A percentile compares a stretch with the other conserved stretches of the same genome.
phyloP scores from a whole-genome alignment of 2,113 vertebrate species.

The Rhagologus leucostigma region DNA sequence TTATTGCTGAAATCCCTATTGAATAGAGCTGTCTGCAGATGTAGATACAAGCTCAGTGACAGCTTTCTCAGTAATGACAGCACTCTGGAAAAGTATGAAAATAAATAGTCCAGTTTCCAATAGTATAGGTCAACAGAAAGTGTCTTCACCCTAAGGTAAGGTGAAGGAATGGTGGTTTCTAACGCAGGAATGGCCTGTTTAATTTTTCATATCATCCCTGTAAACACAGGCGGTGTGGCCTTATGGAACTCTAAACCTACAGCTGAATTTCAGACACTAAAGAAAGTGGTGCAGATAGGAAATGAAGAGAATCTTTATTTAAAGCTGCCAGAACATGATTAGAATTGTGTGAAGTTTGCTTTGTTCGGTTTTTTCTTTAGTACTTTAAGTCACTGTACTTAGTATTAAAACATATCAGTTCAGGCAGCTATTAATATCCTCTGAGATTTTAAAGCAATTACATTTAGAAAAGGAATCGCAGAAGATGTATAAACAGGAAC shows the following conservation, averaged over 20 bases:
- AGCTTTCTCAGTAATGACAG: background rate
- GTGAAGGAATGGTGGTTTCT: background rate
- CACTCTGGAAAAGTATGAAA: background rate
- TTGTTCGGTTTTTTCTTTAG: slow-evolving; percentile 38
- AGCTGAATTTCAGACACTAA: background rate
- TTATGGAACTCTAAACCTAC: background rate
- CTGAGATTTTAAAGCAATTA: slow-evolving; percentile 73
- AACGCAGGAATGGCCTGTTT: background rate
- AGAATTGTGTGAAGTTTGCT: slow-evolving; percentile 19
- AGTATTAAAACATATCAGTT: slow-evolving; percentile 59
- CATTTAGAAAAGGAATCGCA: slow-evolving; percentile 56
- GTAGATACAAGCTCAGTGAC: background rate
- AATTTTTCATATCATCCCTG: background rate
- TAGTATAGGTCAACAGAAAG: background rate
- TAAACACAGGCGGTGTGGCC: background rate
- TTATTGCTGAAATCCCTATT: background rate
- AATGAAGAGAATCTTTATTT: background rate
- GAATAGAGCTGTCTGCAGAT: background rate
- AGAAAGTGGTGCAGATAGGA: background rate
- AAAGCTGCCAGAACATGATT: background rate
- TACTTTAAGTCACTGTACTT: slow-evolving; percentile 50
- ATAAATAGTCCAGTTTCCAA: background rate
- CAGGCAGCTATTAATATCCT: slow-evolving; percentile 61
- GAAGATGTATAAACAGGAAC: slow-evolving; percentile 61
- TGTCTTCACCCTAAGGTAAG: background rate